These are phyloP conservation scores for Heteromurus nitidus DNA, from an alignment of 2,888 invertebrate species.

Conservation along the genomic window DNA sequence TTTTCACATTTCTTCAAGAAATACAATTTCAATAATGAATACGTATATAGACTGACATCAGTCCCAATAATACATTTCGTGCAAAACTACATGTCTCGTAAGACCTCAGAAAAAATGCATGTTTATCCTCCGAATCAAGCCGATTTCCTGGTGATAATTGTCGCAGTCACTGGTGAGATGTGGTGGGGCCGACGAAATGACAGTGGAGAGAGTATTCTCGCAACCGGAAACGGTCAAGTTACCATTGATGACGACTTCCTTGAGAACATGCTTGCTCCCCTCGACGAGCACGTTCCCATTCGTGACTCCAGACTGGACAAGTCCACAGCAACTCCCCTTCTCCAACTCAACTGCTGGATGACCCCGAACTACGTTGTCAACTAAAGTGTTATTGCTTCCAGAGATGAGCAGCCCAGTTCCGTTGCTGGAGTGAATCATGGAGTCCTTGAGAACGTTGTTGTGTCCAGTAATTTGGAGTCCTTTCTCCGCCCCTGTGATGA, in stretches of 20 bases:
- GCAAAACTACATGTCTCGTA: too few relatives aligned
- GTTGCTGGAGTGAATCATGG: not conserved
- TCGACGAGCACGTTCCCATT: not conserved
- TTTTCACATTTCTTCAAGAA: too few relatives aligned
- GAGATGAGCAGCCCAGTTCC: not conserved
- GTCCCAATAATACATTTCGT: too few relatives aligned
- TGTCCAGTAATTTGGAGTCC: not conserved
- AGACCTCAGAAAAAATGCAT: constrained; percentile 5
- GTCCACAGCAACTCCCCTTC: not conserved
- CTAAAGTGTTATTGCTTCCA: not conserved
- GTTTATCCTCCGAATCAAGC: too few relatives aligned
- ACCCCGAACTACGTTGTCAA: not conserved
- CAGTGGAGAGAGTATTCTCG: not conserved
- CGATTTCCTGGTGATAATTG: too few relatives aligned
- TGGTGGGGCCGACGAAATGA: not conserved
- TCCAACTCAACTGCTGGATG: not conserved
- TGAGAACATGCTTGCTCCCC: not conserved
- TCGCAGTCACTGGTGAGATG: not conserved
- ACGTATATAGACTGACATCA: too few relatives aligned
- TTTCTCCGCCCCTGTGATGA: not conserved
- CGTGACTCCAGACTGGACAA: not conserved
- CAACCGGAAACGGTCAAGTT: not conserved
- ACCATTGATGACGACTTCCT: not conserved
- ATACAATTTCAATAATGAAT: too few relatives aligned
- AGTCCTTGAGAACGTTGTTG: not conserved